A percentile compares a stretch with the other conserved stretches of the same genome.
These are phyloP conservation scores for Tholera decimalis DNA, from an alignment of 2,888 invertebrate genomes.

Conservation along the genomic window DNA sequence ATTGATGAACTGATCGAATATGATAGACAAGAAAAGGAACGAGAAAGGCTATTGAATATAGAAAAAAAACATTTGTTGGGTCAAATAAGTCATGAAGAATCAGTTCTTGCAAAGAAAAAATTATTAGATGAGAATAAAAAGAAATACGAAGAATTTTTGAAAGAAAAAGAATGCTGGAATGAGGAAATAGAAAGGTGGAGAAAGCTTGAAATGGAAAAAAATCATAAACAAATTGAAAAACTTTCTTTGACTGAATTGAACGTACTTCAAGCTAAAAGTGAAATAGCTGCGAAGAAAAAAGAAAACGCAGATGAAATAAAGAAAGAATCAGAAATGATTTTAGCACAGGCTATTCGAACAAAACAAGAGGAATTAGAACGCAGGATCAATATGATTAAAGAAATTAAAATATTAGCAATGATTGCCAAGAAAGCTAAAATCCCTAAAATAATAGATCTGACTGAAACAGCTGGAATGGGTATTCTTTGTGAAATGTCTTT, in stretches of 20 bases:
- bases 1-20: conserved; percentile 85
- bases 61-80: conserved; percentile 92
- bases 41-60: conserved; percentile 88
- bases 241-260: conserved; percentile 78
- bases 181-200: conserved; percentile 90
- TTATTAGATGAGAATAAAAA: conserved; percentile 86
- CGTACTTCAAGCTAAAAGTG: conserved; percentile 78
- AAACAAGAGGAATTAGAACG: conserved; percentile 89
- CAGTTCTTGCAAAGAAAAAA: conserved; percentile 90
- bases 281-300: conserved; percentile 75
- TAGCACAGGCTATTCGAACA: conserved; percentile 82
- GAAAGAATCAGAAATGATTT: conserved; percentile 76
- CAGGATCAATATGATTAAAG: conserved; percentile 87
- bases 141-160: conserved; percentile 87
- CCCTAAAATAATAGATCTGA: conserved; percentile 91
- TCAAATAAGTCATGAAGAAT: conserved; percentile 91
- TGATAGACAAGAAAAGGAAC: conserved; percentile 85
- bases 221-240: conserved; percentile 86
- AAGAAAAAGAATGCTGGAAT: conserved; percentile 87
- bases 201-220: conserved; percentile 85
- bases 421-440: conserved; percentile 89
- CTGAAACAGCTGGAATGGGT: conserved; percentile 91
- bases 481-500: conserved; percentile 93
- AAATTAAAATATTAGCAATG: conserved; percentile 87
- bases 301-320: conserved; percentile 78